Base-by-base conservation (phyloP, 2,113 vertebrate species). In the Pollimyrus isidori region DNA sequence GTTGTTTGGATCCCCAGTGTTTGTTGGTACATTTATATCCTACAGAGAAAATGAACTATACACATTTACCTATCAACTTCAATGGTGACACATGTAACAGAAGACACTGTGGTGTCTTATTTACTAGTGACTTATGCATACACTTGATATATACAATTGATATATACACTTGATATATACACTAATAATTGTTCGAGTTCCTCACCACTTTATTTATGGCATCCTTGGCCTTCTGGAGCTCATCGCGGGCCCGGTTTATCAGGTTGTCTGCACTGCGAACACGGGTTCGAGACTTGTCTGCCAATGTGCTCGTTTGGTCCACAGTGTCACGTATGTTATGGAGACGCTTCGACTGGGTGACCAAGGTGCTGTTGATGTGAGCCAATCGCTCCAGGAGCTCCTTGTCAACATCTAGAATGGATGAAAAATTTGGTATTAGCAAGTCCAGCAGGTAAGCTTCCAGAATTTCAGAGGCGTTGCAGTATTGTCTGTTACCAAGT, bases 161-260 rank as follows among this genome's bases (percentile, higher is more conserved):
- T n/a, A n/a, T n/a, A 35, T 35, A 35, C 35, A 35, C 35, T 35
- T 35, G 35, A 35, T 35, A 35, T 35, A 35, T 35, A 35, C 35
- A 35, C 35, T 35, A 35, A 56, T 35, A 7, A 56, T 6, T 39
- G 23, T 45, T 30, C 15, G 1, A 80, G 26, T 87, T 23, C 92
- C 97, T 95, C 91, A 99, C 98, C 97, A 99, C 96, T 1, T 98
- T 98, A 92, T 93, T 90, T 91, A 97, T 92, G 62, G 97, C 97
- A 1, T 96, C 90, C 92, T 94, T 97, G 58, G 98, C 98, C 92
- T 96, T 97, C 93, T 98, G 97, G 30, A 99, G 96, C 93, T 99
- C 97, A 58, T 93, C 91, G 0, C 97, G 95, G 4, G 97, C 98
- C 0, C 95, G 94, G 84, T 96, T 95, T 62, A 99, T 98, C 88